These are phyloP conservation scores for Copsychus sechellarum DNA, from an alignment of 2,113 vertebrate species.

Conservation along the genomic window DNA sequence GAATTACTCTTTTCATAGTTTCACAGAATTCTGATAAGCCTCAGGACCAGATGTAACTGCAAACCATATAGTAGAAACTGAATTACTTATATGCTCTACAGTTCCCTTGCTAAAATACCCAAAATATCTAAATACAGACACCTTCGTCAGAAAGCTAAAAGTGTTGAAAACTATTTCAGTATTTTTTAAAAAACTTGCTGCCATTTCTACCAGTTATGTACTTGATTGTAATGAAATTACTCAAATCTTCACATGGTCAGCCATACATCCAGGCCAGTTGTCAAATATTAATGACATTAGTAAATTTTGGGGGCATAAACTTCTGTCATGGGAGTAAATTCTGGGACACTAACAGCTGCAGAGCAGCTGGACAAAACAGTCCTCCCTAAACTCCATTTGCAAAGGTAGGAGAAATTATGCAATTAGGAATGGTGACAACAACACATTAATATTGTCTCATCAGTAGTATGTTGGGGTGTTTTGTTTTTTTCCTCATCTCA, in stretches of 20 bases:
- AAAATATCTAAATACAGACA: neutral
- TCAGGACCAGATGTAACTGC: neutral
- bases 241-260: neutral
- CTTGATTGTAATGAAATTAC: neutral
- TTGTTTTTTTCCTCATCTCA: neutral
- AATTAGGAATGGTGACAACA: neutral
- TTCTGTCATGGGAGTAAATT: neutral
- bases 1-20: neutral
- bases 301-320: neutral
- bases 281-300: neutral
- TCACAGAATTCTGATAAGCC: neutral
- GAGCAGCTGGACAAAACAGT: neutral
- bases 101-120: neutral
- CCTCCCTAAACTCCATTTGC: neutral
- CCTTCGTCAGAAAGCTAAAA: neutral
- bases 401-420: neutral
- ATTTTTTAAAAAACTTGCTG: neutral
- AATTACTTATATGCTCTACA: neutral
- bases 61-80: neutral
- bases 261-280: neutral
- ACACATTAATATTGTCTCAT: neutral
- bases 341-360: neutral
- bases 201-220: neutral
- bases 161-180: neutral
- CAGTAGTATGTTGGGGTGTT: neutral